Evolutionary conservation across 2,888 invertebrate genomes (phyloP), one percentile per base, ranked within the genome.

Genomic region (Drosophila suboccidentalis): DNA sequence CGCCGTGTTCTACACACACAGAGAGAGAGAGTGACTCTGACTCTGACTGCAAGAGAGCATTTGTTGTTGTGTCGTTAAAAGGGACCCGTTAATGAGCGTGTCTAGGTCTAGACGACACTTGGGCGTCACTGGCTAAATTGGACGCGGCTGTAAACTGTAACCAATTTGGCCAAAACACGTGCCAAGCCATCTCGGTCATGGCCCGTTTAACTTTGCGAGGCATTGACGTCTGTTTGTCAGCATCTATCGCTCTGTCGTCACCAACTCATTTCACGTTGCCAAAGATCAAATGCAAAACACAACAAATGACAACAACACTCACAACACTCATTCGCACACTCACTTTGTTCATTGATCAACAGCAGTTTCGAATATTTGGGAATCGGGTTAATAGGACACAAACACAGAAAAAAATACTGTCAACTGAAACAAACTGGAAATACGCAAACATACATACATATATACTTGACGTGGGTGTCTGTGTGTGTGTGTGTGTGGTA

Each of bases 91-190:
- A 79, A 79, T 79, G 50, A 79, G 82, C 80, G 71, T 79, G 80
- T 68, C 71, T 75, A 44, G 57, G 59, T 61, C 71, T 63, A 66
- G 80, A 66, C 76, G 76, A 53, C 77, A 53, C 80, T 80, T 13
- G 76, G 76, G 55, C 80, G 80, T 77, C 76, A 75, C 70, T 58
- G 79, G 57, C 80, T 76, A 71, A 71, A 80, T 80, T 80, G 68
- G 80, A 54, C 49, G 60, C 80, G 83, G 72, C 72, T 69, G 50
- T 70, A 80, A 80, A 68, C 53, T 75, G 80, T 82, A 69, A 63
- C 80, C 80, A 80, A 82, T 80, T 82, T 76, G 62, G 72, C 63
- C 75, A 74, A 77, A 74, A 77, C 78, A 75, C 75, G 66, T 77
- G 77, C 67, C 64, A 34, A 19, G 32, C 19, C 43, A 44, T 34